Conservation (phyloP, 2,113 vertebrate species). For the Chrysemys picta region DNA sequence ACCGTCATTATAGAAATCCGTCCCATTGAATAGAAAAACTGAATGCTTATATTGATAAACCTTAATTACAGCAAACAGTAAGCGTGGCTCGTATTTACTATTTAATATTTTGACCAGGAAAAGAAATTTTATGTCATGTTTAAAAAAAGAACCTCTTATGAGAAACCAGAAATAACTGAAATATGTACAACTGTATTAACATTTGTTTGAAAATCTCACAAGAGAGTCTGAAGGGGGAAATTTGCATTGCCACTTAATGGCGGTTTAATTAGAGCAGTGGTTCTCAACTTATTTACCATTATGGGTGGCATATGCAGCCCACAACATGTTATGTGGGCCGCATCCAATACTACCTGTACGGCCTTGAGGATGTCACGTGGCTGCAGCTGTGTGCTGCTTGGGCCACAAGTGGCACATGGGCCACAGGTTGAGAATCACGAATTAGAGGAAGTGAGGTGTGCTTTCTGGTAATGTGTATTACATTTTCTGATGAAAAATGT, state of each 20-base stretch:
- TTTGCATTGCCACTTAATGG: neutral
- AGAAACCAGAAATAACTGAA: neutral
- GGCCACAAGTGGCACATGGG: no score
- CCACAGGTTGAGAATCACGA: no score
- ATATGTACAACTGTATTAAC: accelerated
- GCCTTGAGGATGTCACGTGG: no score
- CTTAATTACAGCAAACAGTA: neutral
- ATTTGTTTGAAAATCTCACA: neutral
- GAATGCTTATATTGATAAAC: neutral
- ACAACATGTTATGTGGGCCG: no score
- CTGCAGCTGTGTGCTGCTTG: no score
- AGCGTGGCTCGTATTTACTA: neutral
- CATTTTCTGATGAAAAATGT: neutral
- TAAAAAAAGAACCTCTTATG: neutral
- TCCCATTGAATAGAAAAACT: neutral
- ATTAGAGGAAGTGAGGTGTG: neutral
- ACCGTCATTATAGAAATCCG: neutral
- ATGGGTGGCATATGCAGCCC: no score
- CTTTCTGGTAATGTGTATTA: neutral
- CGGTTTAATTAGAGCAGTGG: neutral
- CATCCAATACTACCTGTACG: no score
- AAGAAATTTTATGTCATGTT: neutral
- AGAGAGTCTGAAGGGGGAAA: neutral
- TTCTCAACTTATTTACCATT: no score
- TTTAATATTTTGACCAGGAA: neutral